Evolutionary conservation across 2,113 vertebrate genomes (phyloP), one percentile per base, ranked within the genome.

Genomic region (Lontra canadensis): DNA sequence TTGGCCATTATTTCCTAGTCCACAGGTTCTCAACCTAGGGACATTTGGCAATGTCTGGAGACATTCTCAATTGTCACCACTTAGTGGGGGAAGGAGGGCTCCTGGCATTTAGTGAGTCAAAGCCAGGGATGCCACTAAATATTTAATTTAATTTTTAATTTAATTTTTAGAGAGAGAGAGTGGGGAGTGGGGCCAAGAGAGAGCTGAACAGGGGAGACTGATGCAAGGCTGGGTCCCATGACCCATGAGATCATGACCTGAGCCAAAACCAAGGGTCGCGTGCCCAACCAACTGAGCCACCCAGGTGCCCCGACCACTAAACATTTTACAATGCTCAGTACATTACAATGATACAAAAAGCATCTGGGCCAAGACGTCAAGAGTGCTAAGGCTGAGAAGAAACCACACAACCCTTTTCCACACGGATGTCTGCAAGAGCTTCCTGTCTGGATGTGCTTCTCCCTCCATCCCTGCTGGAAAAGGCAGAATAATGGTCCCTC

Each of bases 291-390:
- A 21, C 67, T 21, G 67, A 69, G 67, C 67, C n/a, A 4, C 18
- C 34, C 18, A 69, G 34, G 67, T 4, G 34, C 34, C 18, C n/a
- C 2, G 8, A 36, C 67, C 67, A 36, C 31, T 67, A 21, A 34
- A 1, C 12, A 1, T 42, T 34, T 69, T 13, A 47, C 34, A 14
- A 39, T 0, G 5, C 3, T 0, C 1, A 44, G 79, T 26, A 1
- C 47, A 49, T 49, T 49, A 49, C 21, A n/a, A 6, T 6, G 42
- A 17, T 34, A 36, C 18, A 36, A 18, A 29, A 39, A 3, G 1
- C 2, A 11, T 9, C 34, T 65, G 39, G 34, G 31, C 90, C 25
- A 12, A 26, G 4, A 31, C 2, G 29, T 15, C 47, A 4, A 2
- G 4, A 21, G 71, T 6, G 29, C 59, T 15, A 34, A 39, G 57